Percentiles rank a stretch among this genome's conserved stretches.
Evolutionary conservation across 2,888 invertebrate species (phyloP).

Genomic region (Eueremaeus valkanovi): DNA sequence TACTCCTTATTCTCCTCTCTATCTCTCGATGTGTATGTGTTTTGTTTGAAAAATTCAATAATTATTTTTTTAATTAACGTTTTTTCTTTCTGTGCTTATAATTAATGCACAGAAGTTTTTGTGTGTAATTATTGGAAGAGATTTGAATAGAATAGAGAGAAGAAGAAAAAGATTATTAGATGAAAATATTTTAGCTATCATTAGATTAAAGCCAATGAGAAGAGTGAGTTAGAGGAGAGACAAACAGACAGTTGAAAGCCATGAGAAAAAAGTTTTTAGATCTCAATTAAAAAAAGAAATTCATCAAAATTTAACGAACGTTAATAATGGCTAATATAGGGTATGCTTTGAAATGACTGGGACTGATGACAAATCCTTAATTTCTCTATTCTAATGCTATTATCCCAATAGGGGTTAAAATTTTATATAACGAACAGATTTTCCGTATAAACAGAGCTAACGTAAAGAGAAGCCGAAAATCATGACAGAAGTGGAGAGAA

Average conservation of each 20-base stretch:
- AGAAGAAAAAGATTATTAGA: slow-evolving; percentile 7
- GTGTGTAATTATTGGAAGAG: neutral
- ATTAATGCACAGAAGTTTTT: slow-evolving; percentile 24
- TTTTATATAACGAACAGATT: neutral
- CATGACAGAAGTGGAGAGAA: neutral
- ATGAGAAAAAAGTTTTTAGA: slow-evolving; percentile 4
- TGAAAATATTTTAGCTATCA: neutral
- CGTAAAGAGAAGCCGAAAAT: neutral
- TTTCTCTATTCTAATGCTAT: neutral
- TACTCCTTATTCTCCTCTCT: neutral
- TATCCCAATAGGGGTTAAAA: neutral
- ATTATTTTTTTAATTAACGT: slow-evolving; percentile 32
- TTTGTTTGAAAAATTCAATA: slow-evolving; percentile 8
- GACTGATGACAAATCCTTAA: neutral
- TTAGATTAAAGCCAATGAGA: neutral
- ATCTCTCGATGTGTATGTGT: too few species aligned
- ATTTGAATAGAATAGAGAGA: neutral
- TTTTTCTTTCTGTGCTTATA: neutral
- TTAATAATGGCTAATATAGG: neutral
- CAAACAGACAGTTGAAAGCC: neutral
- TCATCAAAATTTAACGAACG: too few species aligned
- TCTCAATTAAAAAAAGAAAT: slow-evolving; percentile 5
- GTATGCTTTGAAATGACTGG: neutral
- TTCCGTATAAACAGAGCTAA: neutral
- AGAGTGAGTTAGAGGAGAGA: neutral